Evolutionary conservation across 2,113 vertebrate species (phyloP), one percentile per base, ranked within the genome.

Genomic region (Cervus canadensis): DNA sequence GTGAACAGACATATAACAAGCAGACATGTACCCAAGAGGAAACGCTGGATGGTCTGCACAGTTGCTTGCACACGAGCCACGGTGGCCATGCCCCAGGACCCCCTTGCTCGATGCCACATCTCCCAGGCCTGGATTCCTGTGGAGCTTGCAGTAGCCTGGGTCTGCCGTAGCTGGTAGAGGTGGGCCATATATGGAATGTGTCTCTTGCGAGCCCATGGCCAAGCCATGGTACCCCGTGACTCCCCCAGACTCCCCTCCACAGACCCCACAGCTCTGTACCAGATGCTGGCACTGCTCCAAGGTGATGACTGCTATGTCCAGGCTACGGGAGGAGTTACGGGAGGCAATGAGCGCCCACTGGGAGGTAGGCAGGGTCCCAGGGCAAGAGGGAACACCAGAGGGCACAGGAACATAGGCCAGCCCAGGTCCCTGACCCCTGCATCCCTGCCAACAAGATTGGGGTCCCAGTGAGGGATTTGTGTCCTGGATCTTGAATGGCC

Each of bases 11-110:
- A 87, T 26, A 54, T 40, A 67, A 78, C 52, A n/a, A 91, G 28
- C 52, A 78, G 79, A 97, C 52, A 62, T 71, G 28, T 89, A 99
- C 99, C 99, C 64, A 98, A 99, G 93, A 99, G 99, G 98, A 99
- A 99, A 94, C 99, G 98, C 98, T 98, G 99, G 98, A 99, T 99
- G 74, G 97, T 99, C 97, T 98, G 98, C 78, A 99, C 99, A 89
- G 99, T 99, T 67, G 99, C 98, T 92, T 99, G 99, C 14, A 99
- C 98, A 62, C 98, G 98, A 19, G 99, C 98, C 0, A 99, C 99
- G 89, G 99, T 99, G 19, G 99, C 99, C 0, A 67, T 12, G 2
- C 98, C 97, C 88, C 99, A 99, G 85, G 99, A 98, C 0, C 98
- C 98, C 95, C 98, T 98, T 1, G 99, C 99, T 86, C 97, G 99